Evolutionary conservation across 2,888 invertebrate genomes (phyloP), one percentile per base, ranked within the genome.

Genomic region (Limnephilus lunatus): DNA sequence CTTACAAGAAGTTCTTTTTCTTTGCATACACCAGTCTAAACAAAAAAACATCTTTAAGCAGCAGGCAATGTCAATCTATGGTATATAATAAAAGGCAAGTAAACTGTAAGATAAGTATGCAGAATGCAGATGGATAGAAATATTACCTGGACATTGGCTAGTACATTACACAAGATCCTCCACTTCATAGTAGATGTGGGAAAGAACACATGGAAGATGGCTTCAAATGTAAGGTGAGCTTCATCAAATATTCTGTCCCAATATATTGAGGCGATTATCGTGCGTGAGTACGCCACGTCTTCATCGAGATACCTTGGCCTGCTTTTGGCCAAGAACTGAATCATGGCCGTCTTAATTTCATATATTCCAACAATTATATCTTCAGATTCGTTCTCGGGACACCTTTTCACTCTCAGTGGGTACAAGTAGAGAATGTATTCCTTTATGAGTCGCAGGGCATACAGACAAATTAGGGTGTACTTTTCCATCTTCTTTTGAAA

Each of bases 171-270:
- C 0, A 99, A 96, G 94, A 98, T 98, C 94, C 98, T 98, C 99
- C 99, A 99, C 95, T 99, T 99, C 90, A 99, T 96, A 91, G 97
- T 97, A 0, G 98, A 98, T 0, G 99, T 99, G 0, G 99, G 99
- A 95, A 99, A 99, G 95, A 99, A 99, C 0, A 99, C 99, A 95
- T 99, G 99, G 94, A 99, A 99, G 94, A 99, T 99, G 4, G 98
- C 97, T 1, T 98, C 98, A 94, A 99, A 98, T 1, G 99, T 99
- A 91, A 97, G 97, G 94, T 99, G 98, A 92, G 99, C 98, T 95
- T 99, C 99, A 90, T 98, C 98, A 91, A 99, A 95, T 94, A 99
- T 98, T 68, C 97, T 97, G 91, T 96, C 96, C 3, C 97, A 97
- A 83, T 91, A 88, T 19, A 91, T 86, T 4, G 81, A 81, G 14